Percentiles rank a stretch among this genome's conserved stretches.
These are phyloP conservation scores for Romanomermis culicivorax DNA, from an alignment of 2,888 invertebrate genomes.

Conservation along the genomic window DNA sequence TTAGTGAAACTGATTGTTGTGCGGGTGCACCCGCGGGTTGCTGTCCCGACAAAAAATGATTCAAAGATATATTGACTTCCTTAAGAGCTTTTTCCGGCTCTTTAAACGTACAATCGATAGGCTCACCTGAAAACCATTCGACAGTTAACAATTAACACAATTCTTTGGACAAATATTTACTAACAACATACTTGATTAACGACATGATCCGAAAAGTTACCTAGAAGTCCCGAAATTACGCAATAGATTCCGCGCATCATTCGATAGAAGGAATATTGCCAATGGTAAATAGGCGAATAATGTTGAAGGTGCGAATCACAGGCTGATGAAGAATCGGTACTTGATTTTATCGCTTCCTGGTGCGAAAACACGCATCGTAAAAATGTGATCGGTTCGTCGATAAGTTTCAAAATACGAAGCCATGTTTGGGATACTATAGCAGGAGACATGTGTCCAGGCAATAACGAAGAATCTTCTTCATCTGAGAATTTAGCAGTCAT, in stretches of 20 bases:
- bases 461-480: conserved; percentile 51
- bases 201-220: conserved; percentile 34
- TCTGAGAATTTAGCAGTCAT: not conserved
- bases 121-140: conserved; percentile 6
- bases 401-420: conserved; percentile 77
- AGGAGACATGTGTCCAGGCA: conserved; percentile 60
- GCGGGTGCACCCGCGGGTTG: not conserved
- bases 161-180: not conserved
- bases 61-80: not conserved
- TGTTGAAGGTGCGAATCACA: not conserved
- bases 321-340: too few species aligned
- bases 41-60: not conserved
- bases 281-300: not conserved
- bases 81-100: not conserved
- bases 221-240: conserved; percentile 81
- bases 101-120: not conserved
- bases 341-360: too few species aligned
- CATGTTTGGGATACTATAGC: conserved; percentile 82
- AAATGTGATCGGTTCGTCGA: conserved; percentile 58
- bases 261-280: conserved; percentile 72
- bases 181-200: not conserved
- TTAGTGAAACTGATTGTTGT: not conserved
- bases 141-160: not conserved
- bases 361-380: too few species aligned
- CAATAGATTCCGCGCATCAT: conserved; percentile 79